Base-by-base conservation (phyloP, 2,797 vertebrate genomes). In the Lutjanus argentimaculatus region DNA sequence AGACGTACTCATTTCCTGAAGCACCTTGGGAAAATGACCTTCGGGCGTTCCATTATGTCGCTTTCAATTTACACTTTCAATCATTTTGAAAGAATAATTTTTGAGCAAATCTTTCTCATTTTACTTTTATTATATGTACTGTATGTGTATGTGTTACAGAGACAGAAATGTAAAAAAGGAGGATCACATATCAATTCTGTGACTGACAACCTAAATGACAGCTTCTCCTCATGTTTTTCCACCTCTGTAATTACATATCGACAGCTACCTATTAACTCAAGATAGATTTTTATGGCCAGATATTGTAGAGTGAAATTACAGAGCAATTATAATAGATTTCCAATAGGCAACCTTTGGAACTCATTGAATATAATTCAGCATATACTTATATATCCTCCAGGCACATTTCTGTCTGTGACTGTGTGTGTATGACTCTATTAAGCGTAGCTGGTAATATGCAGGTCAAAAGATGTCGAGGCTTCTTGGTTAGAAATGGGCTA, bases 231-330 rank as follows among this genome's bases (percentile, higher is more conserved):
- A 4, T 14, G 42, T 45, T 22, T 42, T 45, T 21, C 22, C 49
- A 46, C 58, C 17, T 48, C 19, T 43, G 15, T 49, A 59, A 76
- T 66, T 68, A 48, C 12, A 21, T 43, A 42, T 66, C 10, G 40
- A 56, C 65, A 48, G 40, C 62, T 16, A 3, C 52, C n/a, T 46
- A 52, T 78, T 80, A 70, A 43, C 17, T 52, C 43, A 4, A 42
- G 45, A 49, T 59, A 0, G 43, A 67, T n/a, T 66, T 56, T 51
- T 43, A 15, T 30, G 10, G 7, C 4, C 52, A 21, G 15, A 64
- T 7, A 12, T 42, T 14, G 2, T 7, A 8, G 48, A 52, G 0
- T 15, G 19, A 57, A 67, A 79, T 65, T 55, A 22, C 40, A 80
- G 16, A 63, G 52, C 0, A 3, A 40, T 25, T 22, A 19, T 7